Base-by-base conservation (phyloP, 2,797 vertebrate genomes). In the Coracias cyanogaster region DNA sequence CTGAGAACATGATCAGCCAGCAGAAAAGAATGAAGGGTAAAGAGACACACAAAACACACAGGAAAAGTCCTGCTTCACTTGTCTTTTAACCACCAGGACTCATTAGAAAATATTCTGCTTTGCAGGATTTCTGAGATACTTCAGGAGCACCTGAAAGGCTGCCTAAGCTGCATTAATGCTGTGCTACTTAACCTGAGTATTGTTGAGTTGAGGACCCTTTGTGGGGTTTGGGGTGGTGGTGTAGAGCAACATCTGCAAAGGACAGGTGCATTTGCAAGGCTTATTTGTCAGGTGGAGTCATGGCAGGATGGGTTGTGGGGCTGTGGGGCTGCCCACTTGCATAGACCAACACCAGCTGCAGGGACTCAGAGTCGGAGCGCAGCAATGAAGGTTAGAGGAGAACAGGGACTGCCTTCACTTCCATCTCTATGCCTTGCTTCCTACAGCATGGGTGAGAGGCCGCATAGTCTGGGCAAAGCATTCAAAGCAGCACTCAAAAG, bases 231-330 rank as follows among this genome's bases (percentile, higher is more conserved):
- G 9, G 4, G 17, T 3, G 15, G 20, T 49, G n/a, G 6, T 31
- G 16, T 21, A 76, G 26, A 72, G 46, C 15, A 82, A 31, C 19
- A 54, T 33, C 48, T 71, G 37, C 37, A 52, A 52, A 62, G 31
- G 18, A 45, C 4, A 13, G 15, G 31, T 52, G 31, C 1, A 0
- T 37, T 66, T 65, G 20, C 41, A 72, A 21, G 28, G 33, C 24
- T 58, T 12, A 3, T 21, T 76, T 3, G 0, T 35, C 33, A 45
- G 52, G 19, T 14, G 25, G 39, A 48, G 28, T 45, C 1, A 0
- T 14, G 48, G 0, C 20, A 43, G 43, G 64, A 83, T 0, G 0
- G 0, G 1, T 10, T 31, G 24, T 1, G 2, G 49, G 17, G 33
- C 22, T 6, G 1, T 2, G 1, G 35, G 17, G 41, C 65, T 26